These are phyloP conservation scores for Tretioscincus oriximinensis DNA, from an alignment of 2,113 vertebrate species.

Conservation along the genomic window DNA sequence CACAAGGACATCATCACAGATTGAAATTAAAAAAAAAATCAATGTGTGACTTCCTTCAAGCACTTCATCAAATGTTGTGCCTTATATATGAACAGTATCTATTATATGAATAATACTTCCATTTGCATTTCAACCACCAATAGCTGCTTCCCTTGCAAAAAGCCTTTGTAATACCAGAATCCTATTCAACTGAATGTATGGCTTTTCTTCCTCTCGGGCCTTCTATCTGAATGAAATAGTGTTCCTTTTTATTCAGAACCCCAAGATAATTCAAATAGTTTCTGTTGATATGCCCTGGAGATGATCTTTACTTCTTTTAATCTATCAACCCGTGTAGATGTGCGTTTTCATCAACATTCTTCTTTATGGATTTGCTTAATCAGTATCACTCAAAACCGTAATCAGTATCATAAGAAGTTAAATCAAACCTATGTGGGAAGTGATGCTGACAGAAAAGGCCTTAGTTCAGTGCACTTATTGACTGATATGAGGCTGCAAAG, in stretches of 20 bases:
- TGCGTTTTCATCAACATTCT: not conserved
- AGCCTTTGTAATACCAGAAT: not conserved
- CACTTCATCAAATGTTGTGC: not conserved
- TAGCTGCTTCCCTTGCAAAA: not conserved
- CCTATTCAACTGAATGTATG: not conserved
- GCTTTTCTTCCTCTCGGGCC: not conserved
- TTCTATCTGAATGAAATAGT: not conserved
- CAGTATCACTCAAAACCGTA: not conserved
- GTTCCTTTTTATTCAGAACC: not conserved
- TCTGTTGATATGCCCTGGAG: not conserved
- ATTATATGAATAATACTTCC: not conserved
- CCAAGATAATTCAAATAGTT: not conserved
- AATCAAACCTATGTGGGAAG: not conserved
- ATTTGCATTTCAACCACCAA: not conserved
- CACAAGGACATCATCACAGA: slow-evolving; percentile 23
- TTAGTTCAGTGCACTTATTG: not conserved
- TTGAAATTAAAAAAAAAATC: not conserved
- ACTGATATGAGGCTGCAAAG: not conserved
- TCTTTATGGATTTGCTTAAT: not conserved
- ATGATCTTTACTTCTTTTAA: not conserved
- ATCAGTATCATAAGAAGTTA: not conserved
- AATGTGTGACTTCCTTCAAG: not conserved
- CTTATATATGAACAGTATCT: not conserved
- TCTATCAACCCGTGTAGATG: not conserved
- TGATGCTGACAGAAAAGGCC: not conserved